Percentiles rank a stretch among this genome's conserved stretches.
Evolutionary conservation across 2,888 invertebrate species (phyloP).

Genomic region (Nephrotoma guestfalica): DNA sequence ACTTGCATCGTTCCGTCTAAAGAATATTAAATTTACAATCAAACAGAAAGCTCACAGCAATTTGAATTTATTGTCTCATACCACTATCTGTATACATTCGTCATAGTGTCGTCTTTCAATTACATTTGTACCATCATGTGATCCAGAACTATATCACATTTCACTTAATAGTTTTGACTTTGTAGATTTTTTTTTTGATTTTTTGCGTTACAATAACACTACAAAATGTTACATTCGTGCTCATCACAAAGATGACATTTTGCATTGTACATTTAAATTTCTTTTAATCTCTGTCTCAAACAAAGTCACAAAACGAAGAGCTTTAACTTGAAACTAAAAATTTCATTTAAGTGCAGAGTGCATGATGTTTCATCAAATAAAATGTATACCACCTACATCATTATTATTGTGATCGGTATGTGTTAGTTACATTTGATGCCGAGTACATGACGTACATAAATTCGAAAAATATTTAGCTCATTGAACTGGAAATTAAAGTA

Average conservation of each 20-base stretch:
- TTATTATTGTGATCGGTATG: neutral
- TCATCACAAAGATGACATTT: neutral
- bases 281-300: neutral
- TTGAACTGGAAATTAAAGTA: neutral
- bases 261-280: neutral
- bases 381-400: neutral
- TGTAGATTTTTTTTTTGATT: neutral
- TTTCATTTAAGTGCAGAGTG: neutral
- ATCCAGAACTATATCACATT: neutral
- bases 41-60: too few species aligned
- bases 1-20: too few species aligned
- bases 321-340: too few species aligned
- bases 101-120: too few species aligned
- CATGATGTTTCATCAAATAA: neutral
- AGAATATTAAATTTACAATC: too few species aligned
- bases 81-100: too few species aligned
- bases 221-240: neutral
- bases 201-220: neutral
- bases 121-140: too few species aligned
- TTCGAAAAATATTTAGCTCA: neutral
- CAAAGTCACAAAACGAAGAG: too few species aligned
- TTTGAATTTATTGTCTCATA: too few species aligned
- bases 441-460: neutral
- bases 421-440: neutral
- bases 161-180: neutral